Evolutionary conservation across 2,888 invertebrate genomes (phyloP).

Genomic region (Cremastobaeus sp.): DNA sequence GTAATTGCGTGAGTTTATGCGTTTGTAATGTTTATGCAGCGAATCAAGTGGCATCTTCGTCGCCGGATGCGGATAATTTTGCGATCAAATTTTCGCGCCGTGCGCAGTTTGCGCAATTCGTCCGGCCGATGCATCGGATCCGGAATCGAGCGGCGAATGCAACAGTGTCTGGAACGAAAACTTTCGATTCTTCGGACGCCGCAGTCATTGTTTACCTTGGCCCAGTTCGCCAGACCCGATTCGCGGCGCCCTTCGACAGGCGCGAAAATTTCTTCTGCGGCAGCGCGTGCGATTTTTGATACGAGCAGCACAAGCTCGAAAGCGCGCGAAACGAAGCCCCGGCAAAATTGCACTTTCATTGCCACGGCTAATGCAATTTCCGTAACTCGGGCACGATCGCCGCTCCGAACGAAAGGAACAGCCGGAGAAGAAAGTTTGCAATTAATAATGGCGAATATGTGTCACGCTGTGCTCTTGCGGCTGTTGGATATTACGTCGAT

Average conservation of each 20-base stretch:
- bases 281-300: neutral
- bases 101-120: neutral
- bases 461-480: conserved; percentile 28
- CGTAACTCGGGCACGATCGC: conserved; percentile 26
- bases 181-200: conserved; percentile 32
- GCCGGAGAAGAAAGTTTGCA: conserved; percentile 41
- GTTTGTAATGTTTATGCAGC: conserved; percentile 53
- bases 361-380: conserved; percentile 50
- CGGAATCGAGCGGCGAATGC: neutral
- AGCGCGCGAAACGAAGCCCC: neutral
- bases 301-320: neutral
- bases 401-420: conserved; percentile 22
- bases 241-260: conserved; percentile 25
- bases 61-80: conserved; percentile 16
- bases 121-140: neutral
- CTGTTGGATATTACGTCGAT: conserved; percentile 41
- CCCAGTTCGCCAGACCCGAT: conserved; percentile 36
- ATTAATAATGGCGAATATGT: conserved; percentile 35
- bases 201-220: conserved; percentile 46
- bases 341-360: conserved; percentile 33
- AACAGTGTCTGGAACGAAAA: conserved; percentile 8
- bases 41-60: conserved; percentile 44
- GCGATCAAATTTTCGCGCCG: conserved; percentile 14
- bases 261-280: conserved; percentile 37
- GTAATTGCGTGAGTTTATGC: conserved; percentile 54